Evolutionary conservation across 92 coral and sea anemone genomes (phyloP).

Genomic region (Actinernus sp.): DNA sequence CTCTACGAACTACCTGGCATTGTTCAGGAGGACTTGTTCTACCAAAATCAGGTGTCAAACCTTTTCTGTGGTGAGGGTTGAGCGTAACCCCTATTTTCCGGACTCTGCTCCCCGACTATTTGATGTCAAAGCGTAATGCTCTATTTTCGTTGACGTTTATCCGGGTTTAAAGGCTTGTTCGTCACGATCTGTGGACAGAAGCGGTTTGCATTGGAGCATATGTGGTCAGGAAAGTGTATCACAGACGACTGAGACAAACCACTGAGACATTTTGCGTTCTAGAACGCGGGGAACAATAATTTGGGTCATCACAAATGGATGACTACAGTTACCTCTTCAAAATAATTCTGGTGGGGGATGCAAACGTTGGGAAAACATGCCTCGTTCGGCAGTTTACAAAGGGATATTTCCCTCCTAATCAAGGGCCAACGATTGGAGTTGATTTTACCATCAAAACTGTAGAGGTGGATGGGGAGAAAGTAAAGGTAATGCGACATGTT

Average conservation of each 20-base stretch:
- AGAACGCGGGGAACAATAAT: no score
- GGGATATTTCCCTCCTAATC: constrained; percentile 93
- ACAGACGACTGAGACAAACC: no score
- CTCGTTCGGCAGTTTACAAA: constrained; percentile 94
- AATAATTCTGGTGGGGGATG: constrained; percentile 98
- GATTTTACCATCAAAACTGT: constrained; percentile 97
- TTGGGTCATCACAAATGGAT: no score
- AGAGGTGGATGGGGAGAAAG: constrained; percentile 93
- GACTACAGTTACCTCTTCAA: constrained; percentile 95
- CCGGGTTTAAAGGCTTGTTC: constrained; percentile 9
- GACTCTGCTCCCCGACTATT: constrained; percentile 13
- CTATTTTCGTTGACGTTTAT: constrained; percentile 19
- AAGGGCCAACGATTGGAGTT: constrained; percentile 98
- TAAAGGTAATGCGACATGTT: constrained; percentile 66
- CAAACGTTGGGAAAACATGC: constrained; percentile 99
- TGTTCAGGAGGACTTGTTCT: no score
- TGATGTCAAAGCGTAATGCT: constrained; percentile 7
- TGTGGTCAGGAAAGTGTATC: not conserved
- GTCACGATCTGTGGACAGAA: constrained; percentile 10
- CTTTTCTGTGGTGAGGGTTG: no score
- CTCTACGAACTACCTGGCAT: no score
- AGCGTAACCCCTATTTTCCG: no score
- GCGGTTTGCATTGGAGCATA: constrained; percentile 3
- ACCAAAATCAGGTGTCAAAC: no score
- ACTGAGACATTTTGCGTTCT: no score